Conservation (phyloP, 2,888 invertebrate genomes). For the Noctua janthe region DNA sequence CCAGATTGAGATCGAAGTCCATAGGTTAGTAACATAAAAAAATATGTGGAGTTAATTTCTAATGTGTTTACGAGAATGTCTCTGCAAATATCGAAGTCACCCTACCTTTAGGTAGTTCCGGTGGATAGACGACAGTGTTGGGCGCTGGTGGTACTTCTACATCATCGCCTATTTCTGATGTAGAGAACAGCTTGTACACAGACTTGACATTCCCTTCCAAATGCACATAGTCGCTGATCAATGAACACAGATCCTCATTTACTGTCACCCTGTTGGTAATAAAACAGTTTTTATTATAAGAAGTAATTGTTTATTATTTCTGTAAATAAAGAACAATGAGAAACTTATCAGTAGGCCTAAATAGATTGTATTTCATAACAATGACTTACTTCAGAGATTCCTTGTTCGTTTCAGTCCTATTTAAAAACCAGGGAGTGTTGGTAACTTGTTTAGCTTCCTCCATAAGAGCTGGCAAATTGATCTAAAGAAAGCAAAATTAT, state of each 20-base stretch:
- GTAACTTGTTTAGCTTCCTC: conserved; percentile 79
- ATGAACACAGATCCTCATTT: conserved; percentile 81
- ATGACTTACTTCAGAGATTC: conserved; percentile 80
- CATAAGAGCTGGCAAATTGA: conserved; percentile 78
- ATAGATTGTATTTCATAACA: neutral
- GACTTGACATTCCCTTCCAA: conserved; percentile 80
- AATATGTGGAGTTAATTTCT: neutral
- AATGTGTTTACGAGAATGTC: neutral
- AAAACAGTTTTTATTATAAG: conserved; percentile 11
- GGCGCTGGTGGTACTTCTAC: conserved; percentile 85
- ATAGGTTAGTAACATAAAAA: neutral
- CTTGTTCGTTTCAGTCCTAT: conserved; percentile 72
- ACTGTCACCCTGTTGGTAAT: conserved; percentile 79
- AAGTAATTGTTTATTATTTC: neutral
- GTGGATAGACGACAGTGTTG: conserved; percentile 78
- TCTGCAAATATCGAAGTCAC: neutral
- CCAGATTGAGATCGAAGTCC: neutral
- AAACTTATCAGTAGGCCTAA: neutral
- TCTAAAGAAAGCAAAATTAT: conserved; percentile 67
- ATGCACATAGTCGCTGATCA: conserved; percentile 83
- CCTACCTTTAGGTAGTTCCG: conserved; percentile 82
- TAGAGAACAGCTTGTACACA: conserved; percentile 78
- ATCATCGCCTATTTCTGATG: conserved; percentile 78
- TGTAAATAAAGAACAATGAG: conserved; percentile 4
- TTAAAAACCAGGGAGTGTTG: conserved; percentile 82